Base-by-base conservation (phyloP, 2,888 invertebrate species). In the Tetropium fuscum region DNA sequence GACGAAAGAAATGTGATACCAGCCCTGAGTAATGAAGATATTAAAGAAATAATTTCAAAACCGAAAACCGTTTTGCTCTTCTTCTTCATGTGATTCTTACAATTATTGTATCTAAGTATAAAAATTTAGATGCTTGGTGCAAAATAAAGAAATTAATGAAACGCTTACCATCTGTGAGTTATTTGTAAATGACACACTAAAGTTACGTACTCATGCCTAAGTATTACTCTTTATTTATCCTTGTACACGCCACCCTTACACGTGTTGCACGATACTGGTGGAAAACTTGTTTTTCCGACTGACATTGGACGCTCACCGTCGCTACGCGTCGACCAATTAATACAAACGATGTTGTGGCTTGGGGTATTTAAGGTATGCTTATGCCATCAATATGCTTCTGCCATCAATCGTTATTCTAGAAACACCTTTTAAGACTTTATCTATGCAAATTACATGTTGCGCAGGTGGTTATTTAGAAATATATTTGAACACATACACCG, bases 291-390 rank as follows among this genome's bases (percentile, higher is more conserved):
- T 48, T 53, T 41, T 45, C 20, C 40, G 27, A 30, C 41, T 58
- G 64, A 63, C 63, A 64, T 61, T 58, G 61, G 66, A 64, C 64
- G 68, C 38, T 40, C 18, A 22, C 45, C 71, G 71, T 71, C 71
- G 71, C 71, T 71, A 71, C 69, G 71, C 58, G 65, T 63, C 67
- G 57, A 45, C 63, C 68, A 64, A 71, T 68, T 69, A 64, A 69
- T 67, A 69, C 69, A 69, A 71, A 71, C 58, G 40, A 22, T 53
- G 40, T 30, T 36, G 32, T 11, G 41, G 16, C 11, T 34, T 27
- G 15, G 25, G 20, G 51, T 53, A 43, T 32, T 53, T 34, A 27
- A 45, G 27, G 27, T 40, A 40, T 18, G 22, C 20, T 34, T 34
- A 22, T 4, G 10, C 32, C 34, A 36, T 38, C 48, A 36, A 36